Evolutionary conservation across 2,797 vertebrate genomes (phyloP), one percentile per base, ranked within the genome.

Genomic region (Helostoma temminkii): DNA sequence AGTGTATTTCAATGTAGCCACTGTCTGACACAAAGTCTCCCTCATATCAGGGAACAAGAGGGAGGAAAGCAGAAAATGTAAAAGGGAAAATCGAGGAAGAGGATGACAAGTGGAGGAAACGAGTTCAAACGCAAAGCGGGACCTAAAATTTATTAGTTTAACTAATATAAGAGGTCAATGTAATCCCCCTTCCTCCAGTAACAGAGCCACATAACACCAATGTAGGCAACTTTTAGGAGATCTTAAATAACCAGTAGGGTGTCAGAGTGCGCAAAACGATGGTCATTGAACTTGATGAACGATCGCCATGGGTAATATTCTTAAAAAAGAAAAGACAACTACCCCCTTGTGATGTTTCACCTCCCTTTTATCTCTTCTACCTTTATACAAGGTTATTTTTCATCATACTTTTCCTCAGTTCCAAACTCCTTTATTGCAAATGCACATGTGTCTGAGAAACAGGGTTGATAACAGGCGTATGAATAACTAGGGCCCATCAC

Each of bases 391-490:
- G 42, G 63, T 84, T 88, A 55, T 83, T 78, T 83, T 73, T 76
- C 58, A 76, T 64, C 21, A 18, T 74, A 16, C 48, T 62, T 60
- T 71, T 74, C 67, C 73, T 83, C 52, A 37, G 49, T 43, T 83
- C 63, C 64, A 66, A 59, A 68, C 18, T 46, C 49, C 50, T 67
- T 91, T 80, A 90, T 94, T 89, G 78, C 89, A 89, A 92, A 87
- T 57, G 80, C 91, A 93, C 69, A 87, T 93, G 83, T 80, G 62
- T 81, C 61, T 82, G 55, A 87, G n/a, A 89, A 91, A 83, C 86
- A 85, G 80, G 84, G 71, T 73, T 64, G 83, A 88, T 89, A 91
- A 91, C 89, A 87, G 90, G 60, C 71, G 3, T 62, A 86, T 90
- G 86, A 92, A 90, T 87, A 88, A 91, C 80, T 59, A 74, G 67